Conservation (phyloP, 92 coral and sea anemone species). For the Metridium senile region DNA sequence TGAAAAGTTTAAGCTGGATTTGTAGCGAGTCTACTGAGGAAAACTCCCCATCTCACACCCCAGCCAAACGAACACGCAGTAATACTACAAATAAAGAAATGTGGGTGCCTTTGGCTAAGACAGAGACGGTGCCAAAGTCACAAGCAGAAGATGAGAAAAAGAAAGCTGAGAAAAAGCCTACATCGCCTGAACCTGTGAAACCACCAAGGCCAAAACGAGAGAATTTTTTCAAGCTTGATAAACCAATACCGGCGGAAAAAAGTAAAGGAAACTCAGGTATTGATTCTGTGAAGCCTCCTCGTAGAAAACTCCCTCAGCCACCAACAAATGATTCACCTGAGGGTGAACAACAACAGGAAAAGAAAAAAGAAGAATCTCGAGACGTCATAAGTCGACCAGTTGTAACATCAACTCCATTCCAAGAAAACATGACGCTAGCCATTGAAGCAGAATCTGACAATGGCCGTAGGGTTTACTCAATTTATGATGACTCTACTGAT, state of each 20-base stretch:
- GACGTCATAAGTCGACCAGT: conserved; percentile 83
- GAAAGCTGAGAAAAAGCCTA: conserved; percentile 7
- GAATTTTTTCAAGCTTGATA: conserved; percentile 23
- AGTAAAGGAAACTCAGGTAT: not conserved
- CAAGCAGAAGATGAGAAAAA: not conserved
- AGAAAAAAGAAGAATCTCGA: conserved; percentile 28
- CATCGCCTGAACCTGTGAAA: conserved; percentile 37
- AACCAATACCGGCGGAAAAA: not conserved
- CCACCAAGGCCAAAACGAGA: conserved; percentile 43
- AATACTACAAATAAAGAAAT: conserved; percentile 57
- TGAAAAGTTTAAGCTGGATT: conserved; percentile 28
- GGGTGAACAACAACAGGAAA: not conserved
- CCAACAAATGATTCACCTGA: conserved; percentile 15
- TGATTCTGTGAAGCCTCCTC: conserved; percentile 65
- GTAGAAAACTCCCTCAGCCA: conserved; percentile 36
- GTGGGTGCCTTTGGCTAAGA: conserved; percentile 48
- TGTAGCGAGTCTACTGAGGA: conserved; percentile 14
- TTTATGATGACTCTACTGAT: conserved; percentile 54
- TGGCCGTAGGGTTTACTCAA: conserved; percentile 56
- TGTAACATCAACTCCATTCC: conserved; percentile 74
- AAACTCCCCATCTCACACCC: not conserved
- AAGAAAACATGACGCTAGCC: conserved; percentile 51
- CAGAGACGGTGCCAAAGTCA: conserved; percentile 1
- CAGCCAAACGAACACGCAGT: conserved; percentile 32
- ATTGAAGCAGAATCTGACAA: conserved; percentile 38